Conservation (phyloP, 2,113 vertebrate species). For the Charadrius vociferus region DNA sequence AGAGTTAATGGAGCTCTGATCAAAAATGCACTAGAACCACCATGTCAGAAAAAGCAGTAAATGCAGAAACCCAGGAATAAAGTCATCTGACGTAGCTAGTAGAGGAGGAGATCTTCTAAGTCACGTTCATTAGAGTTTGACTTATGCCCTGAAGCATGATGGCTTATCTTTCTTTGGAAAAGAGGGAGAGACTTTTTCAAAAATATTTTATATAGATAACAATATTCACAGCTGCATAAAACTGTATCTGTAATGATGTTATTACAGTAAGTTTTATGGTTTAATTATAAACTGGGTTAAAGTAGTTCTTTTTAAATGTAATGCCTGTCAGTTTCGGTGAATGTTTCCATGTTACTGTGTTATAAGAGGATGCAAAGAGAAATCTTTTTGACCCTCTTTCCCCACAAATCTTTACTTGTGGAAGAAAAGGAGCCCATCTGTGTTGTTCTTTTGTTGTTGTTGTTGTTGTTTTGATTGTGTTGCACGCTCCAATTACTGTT, state of each 20-base stretch:
- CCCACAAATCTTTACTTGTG: background rate
- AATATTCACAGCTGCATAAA: background rate
- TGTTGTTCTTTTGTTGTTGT: background rate
- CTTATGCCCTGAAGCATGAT: background rate
- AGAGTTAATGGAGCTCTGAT: background rate
- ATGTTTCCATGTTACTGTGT: background rate
- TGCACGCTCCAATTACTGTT: background rate
- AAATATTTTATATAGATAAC: background rate
- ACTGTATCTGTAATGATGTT: background rate
- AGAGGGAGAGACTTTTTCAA: background rate
- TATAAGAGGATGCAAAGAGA: background rate
- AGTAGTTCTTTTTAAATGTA: background rate
- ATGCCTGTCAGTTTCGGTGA: background rate
- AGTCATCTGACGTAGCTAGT: background rate
- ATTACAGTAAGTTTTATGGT: background rate
- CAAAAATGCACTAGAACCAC: background rate
- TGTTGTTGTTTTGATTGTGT: fast-evolving
- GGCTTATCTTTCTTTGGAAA: background rate
- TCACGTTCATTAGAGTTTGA: background rate
- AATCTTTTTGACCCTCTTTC: background rate
- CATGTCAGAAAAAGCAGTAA: background rate
- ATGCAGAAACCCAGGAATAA: background rate
- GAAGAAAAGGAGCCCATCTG: background rate
- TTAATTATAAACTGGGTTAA: background rate
- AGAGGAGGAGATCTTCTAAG: background rate